Evolutionary conservation across 2,797 vertebrate genomes (phyloP).

Genomic region (Scleropages formosus): DNA sequence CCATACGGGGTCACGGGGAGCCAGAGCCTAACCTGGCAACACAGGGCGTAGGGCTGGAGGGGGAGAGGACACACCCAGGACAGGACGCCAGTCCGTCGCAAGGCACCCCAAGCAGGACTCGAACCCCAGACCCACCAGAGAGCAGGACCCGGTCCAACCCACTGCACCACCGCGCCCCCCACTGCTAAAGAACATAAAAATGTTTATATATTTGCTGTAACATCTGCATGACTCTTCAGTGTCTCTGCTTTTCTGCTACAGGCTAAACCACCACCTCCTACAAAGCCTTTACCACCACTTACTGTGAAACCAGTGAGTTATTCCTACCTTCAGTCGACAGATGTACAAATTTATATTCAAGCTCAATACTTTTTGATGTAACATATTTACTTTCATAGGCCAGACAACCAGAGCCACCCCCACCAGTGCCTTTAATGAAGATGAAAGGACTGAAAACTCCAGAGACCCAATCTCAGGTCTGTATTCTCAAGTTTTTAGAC

Average conservation of each 20-base stretch:
- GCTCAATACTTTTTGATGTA: background rate
- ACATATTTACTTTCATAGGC: constrained; percentile 10
- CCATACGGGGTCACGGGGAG: too few relatives aligned
- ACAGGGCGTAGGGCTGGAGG: too few relatives aligned
- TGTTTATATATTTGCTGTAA: constrained; percentile 9
- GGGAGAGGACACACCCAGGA: too few relatives aligned
- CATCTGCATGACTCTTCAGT: background rate
- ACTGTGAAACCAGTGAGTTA: constrained; percentile 61
- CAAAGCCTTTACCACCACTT: constrained; percentile 60
- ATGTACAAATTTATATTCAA: background rate
- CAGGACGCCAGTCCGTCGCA: too few relatives aligned
- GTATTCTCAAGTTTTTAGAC: too few relatives aligned
- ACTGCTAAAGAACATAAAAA: too few relatives aligned
- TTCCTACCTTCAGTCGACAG: background rate
- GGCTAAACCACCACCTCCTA: constrained; percentile 58
- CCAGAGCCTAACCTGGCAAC: too few relatives aligned
- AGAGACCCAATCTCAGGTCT: constrained; percentile 38
- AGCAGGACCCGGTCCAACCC: too few relatives aligned
- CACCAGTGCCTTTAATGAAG: constrained; percentile 35
- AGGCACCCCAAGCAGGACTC: too few relatives aligned
- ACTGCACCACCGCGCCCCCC: too few relatives aligned
- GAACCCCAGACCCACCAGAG: too few relatives aligned
- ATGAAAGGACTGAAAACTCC: constrained; percentile 38
- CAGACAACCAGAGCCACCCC: constrained; percentile 47
- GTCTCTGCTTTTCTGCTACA: constrained; percentile 35